A percentile compares a stretch with the other conserved stretches of the same genome.
Evolutionary conservation across 2,797 vertebrate genomes (phyloP).

Genomic region (Momotus momota): DNA sequence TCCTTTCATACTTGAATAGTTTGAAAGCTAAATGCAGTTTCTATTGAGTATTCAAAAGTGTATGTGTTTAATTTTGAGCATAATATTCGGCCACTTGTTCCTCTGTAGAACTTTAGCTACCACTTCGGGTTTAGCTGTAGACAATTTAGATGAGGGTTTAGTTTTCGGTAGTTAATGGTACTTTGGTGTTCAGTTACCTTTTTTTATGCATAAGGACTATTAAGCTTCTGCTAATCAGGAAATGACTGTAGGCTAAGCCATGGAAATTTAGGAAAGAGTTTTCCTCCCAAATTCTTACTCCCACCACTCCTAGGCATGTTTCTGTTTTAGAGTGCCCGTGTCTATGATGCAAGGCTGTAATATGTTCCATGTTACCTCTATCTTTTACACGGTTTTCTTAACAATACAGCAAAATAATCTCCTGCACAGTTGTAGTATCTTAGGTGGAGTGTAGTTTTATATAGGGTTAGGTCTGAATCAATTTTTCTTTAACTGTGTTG

Average conservation of each 20-base stretch:
- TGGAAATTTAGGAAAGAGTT: constrained; percentile 54
- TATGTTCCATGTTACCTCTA: constrained; percentile 66
- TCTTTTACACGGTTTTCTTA: constrained; percentile 64
- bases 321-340: constrained; percentile 65
- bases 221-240: constrained; percentile 40
- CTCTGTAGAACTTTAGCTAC: background rate
- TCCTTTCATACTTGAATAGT: background rate
- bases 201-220: constrained; percentile 48
- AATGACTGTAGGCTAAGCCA: constrained; percentile 31
- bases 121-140: background rate
- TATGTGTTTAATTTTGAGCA: background rate
- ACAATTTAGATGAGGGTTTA: constrained; percentile 41
- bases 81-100: background rate
- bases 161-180: constrained; percentile 28
- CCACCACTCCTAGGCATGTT: constrained; percentile 52
- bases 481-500: constrained; percentile 99
- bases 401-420: constrained; percentile 76
- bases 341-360: constrained; percentile 65
- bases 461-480: constrained; percentile 92
- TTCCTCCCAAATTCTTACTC: constrained; percentile 57
- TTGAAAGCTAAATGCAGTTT: constrained; percentile 62
- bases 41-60: constrained; percentile 17
- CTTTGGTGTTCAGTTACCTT: constrained; percentile 28
- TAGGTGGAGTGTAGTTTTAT: constrained; percentile 81
- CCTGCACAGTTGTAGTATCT: constrained; percentile 80